Base-by-base conservation (phyloP, 2,797 vertebrate species). In the Eupleurogrammus muticus region DNA sequence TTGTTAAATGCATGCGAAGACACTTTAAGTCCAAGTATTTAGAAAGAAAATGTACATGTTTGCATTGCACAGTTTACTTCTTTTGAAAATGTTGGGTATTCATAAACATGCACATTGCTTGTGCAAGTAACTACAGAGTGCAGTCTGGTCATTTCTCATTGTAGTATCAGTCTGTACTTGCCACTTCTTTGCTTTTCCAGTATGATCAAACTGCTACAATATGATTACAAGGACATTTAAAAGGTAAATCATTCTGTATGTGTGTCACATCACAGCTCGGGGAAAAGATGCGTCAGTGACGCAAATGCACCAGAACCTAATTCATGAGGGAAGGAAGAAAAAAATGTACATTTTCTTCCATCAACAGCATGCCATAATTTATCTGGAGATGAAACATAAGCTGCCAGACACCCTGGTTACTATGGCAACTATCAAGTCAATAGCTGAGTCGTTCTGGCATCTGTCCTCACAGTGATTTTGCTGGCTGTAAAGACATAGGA, bases 341-440 rank as follows among this genome's bases (percentile, higher is more conserved):
- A 48, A 63, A 81, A 48, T 38, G 66, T 82, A 85, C 59, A 78
- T 87, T 87, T 82, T 83, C 75, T 79, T 81, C 85, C 77, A 86
- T 89, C 87, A 90, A 84, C 85, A 75, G 78, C 87, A 75, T 28
- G 77, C 83, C 63, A 86, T 89, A 80, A 91, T 91, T 90, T 86
- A 91, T 91, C 87, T 90, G 86, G 86, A 90, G 87, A 93, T 91
- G 87, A 92, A 92, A 89, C 90, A 89, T 90, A 90, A 91, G 85
- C 88, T 89, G 83, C 88, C 83, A 89, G 85, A 80, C 82, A 76
- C 79, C 80, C 85, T 75, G 73, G 92, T 92, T 91, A 79, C 92
- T 81, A 92, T 92, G 84, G 92, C 74, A 93, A 93, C 92, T 86
- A 89, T 90, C 80, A 81, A 90, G 87, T 92, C 89, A 91, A 91